Evolutionary conservation across 2,113 vertebrate species (phyloP), one percentile per base, ranked within the genome.

Genomic region (Malurus alboscapulatus): DNA sequence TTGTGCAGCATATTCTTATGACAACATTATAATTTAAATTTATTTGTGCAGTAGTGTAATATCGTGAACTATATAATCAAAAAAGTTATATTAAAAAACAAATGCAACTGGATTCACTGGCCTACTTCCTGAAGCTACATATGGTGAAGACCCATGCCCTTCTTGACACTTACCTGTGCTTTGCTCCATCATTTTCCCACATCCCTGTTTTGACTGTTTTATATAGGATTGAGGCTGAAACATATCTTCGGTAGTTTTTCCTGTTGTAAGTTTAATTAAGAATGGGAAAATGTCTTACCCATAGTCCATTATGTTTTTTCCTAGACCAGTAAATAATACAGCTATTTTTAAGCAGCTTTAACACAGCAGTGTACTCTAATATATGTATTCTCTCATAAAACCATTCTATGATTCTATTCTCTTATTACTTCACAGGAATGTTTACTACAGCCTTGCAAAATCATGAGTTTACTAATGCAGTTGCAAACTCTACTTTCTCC

Each of bases 131-230:
- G 95, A 97, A 97, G 96, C 96, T 97, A 97, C 74, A 85, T 91
- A 54, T 94, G 95, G 90, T 97, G 96, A 98, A 97, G 90, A 96
- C 96, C 98, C 95, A 97, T 96, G 95, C 96, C 95, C 97, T 98
- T 77, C 80, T 91, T 45, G 93, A 95, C 96, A 98, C 98, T 98
- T 98, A 98, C 98, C 98, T 97, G 97, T 92, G 83, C 95, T 97
- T 97, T 97, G 98, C 93, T 97, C 97, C 98, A 98, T 98, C 97
- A 98, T 97, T 98, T 98, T 98, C 98, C 96, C 98, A 98, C 96
- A 98, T 98, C 97, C 98, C 98, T 98, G 98, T 98, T 98, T 98
- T 98, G 98, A 98, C 79, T 98, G 98, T 98, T 98, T 98, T 98
- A 98, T 98, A 98, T 98, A 98, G 98, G 97, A 98, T 97, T 98